phyloP scores from a whole-genome alignment of 2,888 invertebrate genomes.

The Neoaliturus tenellus region DNA sequence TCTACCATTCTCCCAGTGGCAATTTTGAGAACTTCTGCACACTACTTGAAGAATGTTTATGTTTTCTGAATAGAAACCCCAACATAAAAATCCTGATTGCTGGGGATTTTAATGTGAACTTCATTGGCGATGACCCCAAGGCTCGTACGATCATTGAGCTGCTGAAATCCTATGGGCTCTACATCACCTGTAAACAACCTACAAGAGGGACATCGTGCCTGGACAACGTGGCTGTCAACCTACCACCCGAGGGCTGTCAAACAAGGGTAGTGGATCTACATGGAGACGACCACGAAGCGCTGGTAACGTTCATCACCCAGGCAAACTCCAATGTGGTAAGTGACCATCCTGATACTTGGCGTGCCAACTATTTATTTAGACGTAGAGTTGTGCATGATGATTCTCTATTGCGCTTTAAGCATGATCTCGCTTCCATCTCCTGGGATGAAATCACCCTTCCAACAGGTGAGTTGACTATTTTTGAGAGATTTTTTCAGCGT shows the following conservation, averaged over 20 bases:
- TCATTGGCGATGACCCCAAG: background rate
- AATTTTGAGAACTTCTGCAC: background rate
- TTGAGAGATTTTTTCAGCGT: background rate
- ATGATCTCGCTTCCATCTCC: background rate
- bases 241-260: background rate
- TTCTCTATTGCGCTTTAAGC: background rate
- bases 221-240: conserved; percentile 16
- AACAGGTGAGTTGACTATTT: background rate
- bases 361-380: background rate
- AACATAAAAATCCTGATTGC: background rate
- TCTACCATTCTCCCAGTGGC: conserved; percentile 28
- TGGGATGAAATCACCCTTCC: background rate
- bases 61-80: background rate
- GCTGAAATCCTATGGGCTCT: conserved; percentile 9
- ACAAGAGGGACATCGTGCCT: background rate
- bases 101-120: conserved; percentile 27
- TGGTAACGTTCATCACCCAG: background rate
- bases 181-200: background rate
- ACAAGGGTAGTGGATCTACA: conserved; percentile 4
- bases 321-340: background rate
- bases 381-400: background rate
- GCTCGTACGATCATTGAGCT: background rate
- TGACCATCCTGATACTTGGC: background rate
- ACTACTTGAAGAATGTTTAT: conserved; percentile 7
- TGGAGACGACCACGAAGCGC: conserved; percentile 13